A percentile compares a stretch with the other conserved stretches of the same genome.
Evolutionary conservation across 2,113 vertebrate genomes (phyloP).

Genomic region (Tenrec ecaudatus): DNA sequence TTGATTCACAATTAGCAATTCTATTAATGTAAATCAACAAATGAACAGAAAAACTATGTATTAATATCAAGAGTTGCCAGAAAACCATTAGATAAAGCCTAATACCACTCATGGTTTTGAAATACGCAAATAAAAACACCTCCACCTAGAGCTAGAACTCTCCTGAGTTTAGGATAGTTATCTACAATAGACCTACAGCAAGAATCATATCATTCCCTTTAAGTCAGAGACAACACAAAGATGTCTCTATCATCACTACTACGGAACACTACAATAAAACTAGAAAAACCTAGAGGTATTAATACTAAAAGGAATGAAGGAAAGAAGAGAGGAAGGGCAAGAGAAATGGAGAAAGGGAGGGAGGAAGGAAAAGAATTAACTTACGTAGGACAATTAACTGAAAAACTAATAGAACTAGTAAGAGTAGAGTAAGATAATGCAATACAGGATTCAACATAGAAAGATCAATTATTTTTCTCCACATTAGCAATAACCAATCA

Average conservation of each 20-base stretch:
- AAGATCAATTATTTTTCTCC: constrained; percentile 23
- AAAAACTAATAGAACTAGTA: constrained; percentile 34
- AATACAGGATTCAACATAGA: constrained; percentile 6
- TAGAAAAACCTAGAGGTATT: too few relatives aligned
- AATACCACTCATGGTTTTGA: not conserved
- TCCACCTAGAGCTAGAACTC: not conserved
- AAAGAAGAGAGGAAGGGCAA: too few relatives aligned
- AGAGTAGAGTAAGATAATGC: not conserved
- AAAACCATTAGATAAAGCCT: not conserved
- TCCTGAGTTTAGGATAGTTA: constrained; percentile 1
- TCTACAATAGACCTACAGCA: constrained; percentile 16
- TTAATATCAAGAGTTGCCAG: not conserved
- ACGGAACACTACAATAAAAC: not conserved
- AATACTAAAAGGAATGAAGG: too few relatives aligned
- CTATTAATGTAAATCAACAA: constrained; percentile 16
- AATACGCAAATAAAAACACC: not conserved
- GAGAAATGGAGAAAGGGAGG: constrained; percentile 5
- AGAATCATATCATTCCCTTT: not conserved
- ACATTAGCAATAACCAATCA: not conserved
- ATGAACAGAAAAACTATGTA: constrained; percentile 45
- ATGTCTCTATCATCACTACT: not conserved
- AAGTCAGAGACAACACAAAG: constrained; percentile 29
- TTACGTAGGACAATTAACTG: constrained; percentile 21
- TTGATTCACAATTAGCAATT: constrained; percentile 36
- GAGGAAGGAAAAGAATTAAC: not conserved